These are phyloP conservation scores for Ceratosolen fusciceps DNA, from an alignment of 1,140 invertebrate species.

Conservation along the genomic window DNA sequence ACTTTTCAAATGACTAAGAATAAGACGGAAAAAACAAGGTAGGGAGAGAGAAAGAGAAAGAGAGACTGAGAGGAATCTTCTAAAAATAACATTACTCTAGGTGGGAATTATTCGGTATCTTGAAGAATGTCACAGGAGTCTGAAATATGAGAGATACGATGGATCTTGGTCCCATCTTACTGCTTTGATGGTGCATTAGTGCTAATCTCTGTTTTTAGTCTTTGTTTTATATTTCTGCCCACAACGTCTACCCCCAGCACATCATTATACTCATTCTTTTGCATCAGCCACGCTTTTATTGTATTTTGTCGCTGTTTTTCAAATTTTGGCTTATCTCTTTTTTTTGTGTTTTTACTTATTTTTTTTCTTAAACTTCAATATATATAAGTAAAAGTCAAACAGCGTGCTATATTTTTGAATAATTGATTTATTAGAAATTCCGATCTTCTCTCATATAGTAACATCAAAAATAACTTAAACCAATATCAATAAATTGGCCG, in stretches of 20 bases:
- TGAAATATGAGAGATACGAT: constrained; percentile 73
- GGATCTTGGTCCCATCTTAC: constrained; percentile 65
- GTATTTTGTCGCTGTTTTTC: constrained; percentile 22
- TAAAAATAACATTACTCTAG: constrained; percentile 68
- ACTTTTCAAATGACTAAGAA: too few relatives aligned
- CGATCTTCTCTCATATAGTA: too few relatives aligned
- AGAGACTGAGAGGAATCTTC: constrained; percentile 48
- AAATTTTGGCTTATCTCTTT: not conserved
- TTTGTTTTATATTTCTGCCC: constrained; percentile 67
- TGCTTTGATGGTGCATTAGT: constrained; percentile 71
- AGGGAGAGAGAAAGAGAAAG: not conserved
- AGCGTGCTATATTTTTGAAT: too few relatives aligned
- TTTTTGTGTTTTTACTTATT: too few relatives aligned
- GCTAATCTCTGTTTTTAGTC: constrained; percentile 73
- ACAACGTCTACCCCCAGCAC: constrained; percentile 50
- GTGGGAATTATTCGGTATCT: constrained; percentile 71
- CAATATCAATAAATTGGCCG: too few relatives aligned
- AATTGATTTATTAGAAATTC: too few relatives aligned
- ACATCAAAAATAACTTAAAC: too few relatives aligned
- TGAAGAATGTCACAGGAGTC: constrained; percentile 68
- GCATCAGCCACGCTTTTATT: not conserved
- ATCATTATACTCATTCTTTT: constrained; percentile 26
- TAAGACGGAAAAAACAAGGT: too few relatives aligned
- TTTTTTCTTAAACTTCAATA: too few relatives aligned
- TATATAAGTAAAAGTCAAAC: too few relatives aligned